These are phyloP conservation scores for Florisuga fusca DNA, from an alignment of 2,797 vertebrate genomes.

Conservation along the genomic window DNA sequence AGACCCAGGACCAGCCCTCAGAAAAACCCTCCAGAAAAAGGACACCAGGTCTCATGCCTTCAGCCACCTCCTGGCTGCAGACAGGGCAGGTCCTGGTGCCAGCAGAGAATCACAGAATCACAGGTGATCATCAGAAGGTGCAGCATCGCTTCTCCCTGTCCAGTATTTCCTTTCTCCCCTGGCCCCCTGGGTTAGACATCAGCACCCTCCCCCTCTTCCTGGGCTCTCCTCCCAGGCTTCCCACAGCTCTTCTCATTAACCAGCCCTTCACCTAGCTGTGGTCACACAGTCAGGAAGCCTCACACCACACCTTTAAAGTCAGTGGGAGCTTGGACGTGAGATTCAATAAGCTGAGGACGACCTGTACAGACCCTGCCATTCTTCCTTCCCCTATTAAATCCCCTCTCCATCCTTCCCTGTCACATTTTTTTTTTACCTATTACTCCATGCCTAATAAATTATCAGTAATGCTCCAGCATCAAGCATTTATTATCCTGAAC, in stretches of 20 bases:
- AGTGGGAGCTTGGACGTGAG: not conserved
- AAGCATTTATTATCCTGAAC: constrained; percentile 73
- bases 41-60: not conserved
- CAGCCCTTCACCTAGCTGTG: not conserved
- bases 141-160: not conserved
- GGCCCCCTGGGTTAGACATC: accelerated
- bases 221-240: not conserved
- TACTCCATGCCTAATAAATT: constrained; percentile 74
- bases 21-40: not conserved
- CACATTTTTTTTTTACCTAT: constrained; percentile 59
- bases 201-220: not conserved
- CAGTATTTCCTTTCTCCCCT: not conserved
- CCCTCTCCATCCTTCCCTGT: constrained; percentile 18
- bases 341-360: not conserved
- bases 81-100: not conserved
- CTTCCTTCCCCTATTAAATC: constrained; percentile 14
- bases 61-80: not conserved
- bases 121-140: too few relatives aligned
- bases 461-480: constrained; percentile 61
- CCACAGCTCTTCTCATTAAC: not conserved
- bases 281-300: not conserved
- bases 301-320: not conserved
- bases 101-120: too few relatives aligned
- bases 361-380: accelerated
- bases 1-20: not conserved